Evolutionary conservation across 2,113 vertebrate species (phyloP), one percentile per base, ranked within the genome.

Genomic region (Ciconia stormi): DNA sequence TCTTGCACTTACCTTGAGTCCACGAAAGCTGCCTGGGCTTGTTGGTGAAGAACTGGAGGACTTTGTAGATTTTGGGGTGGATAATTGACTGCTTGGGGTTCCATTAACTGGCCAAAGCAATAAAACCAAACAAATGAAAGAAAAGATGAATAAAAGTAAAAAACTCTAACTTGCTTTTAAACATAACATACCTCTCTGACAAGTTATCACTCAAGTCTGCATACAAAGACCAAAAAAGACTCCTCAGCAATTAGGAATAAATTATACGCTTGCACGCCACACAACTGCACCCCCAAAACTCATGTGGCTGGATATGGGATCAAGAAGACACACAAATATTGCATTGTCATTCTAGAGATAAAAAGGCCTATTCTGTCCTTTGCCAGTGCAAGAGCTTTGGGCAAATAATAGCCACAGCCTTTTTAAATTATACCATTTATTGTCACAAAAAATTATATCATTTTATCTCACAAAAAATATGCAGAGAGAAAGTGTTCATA

Each of bases 21-120:
- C 98, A 71, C 98, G 98, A 94, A 98, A 97, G 85, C 99, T 98
- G 96, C 98, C 98, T 72, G 99, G 99, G 94, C 99, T 99, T 74
- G 99, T 99, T 89, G 99, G 99, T 47, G 99, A 99, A 29, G 99
- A 99, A 70, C 99, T 99, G 91, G 99, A 99, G 79, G 99, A 99
- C 97, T 99, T 99, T 6, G 98, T 98, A 90, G 99, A 99, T 97
- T 98, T 99, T 23, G 99, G 98, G 74, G 99, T 99, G 34, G 99
- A 99, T 78, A 99, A 98, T 11, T 99, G 99, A 97, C 99, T 99
- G 97, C 98, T 98, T 87, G 99, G 98, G 32, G 98, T 98, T 82
- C 99, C 99, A 52, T 99, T 99, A 52, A 99, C 99, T 99, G 96
- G 16, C 20, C 86, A 74, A 86, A 95, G 88, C 82, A 95, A 98